Conservation (phyloP, 1,140 invertebrate species). For the Philaenus spumarius region DNA sequence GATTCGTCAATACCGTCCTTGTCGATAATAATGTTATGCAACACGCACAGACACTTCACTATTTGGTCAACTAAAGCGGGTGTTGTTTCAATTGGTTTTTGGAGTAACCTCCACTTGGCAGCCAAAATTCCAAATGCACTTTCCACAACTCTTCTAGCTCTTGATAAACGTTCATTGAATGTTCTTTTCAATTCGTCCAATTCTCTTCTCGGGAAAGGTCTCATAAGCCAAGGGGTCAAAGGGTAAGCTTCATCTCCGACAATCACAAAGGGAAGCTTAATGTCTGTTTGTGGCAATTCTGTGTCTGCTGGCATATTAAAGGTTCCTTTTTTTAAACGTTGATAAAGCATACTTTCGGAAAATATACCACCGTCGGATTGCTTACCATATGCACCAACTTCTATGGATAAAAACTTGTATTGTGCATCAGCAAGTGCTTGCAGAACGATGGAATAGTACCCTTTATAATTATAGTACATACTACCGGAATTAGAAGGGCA, state of each 20-base stretch:
- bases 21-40: slow-evolving; percentile 20
- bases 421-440: slow-evolving; percentile 44
- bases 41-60: slow-evolving; percentile 16
- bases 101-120: slow-evolving; percentile 12
- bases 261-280: slow-evolving; percentile 9
- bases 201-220: slow-evolving; percentile 38
- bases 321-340: not conserved
- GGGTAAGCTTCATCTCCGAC: slow-evolving; percentile 6
- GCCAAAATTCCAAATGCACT: slow-evolving; percentile 44
- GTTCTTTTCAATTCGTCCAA: slow-evolving; percentile 33
- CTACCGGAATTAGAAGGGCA: slow-evolving; percentile 28
- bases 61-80: slow-evolving; percentile 5
- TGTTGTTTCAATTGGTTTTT: slow-evolving; percentile 13
- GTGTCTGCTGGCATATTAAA: slow-evolving; percentile 3
- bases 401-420: slow-evolving; percentile 40
- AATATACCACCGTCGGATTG: slow-evolving; percentile 35
- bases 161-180: slow-evolving; percentile 38
- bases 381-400: slow-evolving; percentile 41
- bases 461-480: slow-evolving; percentile 36
- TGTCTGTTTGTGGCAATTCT: not conserved
- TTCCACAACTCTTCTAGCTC: slow-evolving; percentile 41
- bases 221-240: slow-evolving; percentile 36
- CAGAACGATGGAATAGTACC: slow-evolving; percentile 38
- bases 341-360: too few species aligned
- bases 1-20: slow-evolving; percentile 13